Evolutionary conservation across 2,113 vertebrate genomes (phyloP), one percentile per base, ranked within the genome.

Genomic region (Cyanocitta stelleri): DNA sequence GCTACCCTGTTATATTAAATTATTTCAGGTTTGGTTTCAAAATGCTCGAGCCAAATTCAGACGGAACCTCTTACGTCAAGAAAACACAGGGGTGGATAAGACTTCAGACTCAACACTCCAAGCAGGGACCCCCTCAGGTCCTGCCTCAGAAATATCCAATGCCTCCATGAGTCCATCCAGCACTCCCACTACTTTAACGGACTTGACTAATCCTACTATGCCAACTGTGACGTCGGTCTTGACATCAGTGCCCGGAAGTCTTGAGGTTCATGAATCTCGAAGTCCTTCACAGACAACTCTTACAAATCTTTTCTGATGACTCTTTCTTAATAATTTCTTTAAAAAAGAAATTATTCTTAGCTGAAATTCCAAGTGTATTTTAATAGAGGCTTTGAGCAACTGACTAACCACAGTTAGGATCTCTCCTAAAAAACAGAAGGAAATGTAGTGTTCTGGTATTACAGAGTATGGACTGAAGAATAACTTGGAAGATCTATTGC

Each of bases 271-370:
- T 6, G 99, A 99, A 97, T 99, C 99, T 96, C 98, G 98, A 95
- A 99, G 99, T 97, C 99, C 99, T 80, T 98, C 99, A 97, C 99
- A 99, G 98, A 99, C 99, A 96, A 99, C 99, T 58, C 98, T 99
- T 87, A 99, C 99, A 89, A 99, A 99, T 95, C 99, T 99, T 98
- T 99, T 99, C 99, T 99, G 99, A 99, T 99, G 98, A 98, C 97
- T 98, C 90, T 95, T 54, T 87, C 96, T 95, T 94, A 87, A 96
- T 96, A 92, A 97, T 98, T 98, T 98, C 98, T 98, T 98, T 98
- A 98, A 98, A 96, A 98, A 98, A 98, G 98, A 98, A 98, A 98
- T 97, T 98, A 98, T 98, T 98, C 98, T 98, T 98, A 97, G 98
- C 98, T 98, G 98, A 98, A 97, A 98, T 98, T 98, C 97, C 98